Percentiles rank a stretch among this genome's conserved stretches.
Conservation (phyloP, 2,113 vertebrate species). For the Heptranchias perlo region DNA sequence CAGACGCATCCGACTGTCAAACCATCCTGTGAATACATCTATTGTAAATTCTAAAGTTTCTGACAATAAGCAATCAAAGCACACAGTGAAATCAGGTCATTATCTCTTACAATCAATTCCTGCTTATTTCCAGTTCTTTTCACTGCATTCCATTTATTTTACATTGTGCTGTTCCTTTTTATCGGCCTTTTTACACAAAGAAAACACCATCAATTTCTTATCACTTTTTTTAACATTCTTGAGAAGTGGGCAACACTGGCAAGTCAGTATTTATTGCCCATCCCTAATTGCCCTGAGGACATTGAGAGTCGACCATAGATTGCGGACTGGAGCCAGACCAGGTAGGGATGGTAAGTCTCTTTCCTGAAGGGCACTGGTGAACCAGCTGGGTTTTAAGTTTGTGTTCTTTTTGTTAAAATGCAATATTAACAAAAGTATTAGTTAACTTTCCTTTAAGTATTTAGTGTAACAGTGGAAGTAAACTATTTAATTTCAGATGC, state of each 20-base stretch:
- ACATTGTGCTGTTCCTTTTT: not conserved
- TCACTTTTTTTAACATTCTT: not conserved
- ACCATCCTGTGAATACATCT: not conserved
- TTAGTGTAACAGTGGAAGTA: not conserved
- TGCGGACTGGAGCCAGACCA: no score
- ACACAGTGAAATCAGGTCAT: not conserved
- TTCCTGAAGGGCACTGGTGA: no score
- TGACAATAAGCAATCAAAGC: not conserved
- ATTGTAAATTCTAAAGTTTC: not conserved
- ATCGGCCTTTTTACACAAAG: not conserved
- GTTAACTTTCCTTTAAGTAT: not conserved
- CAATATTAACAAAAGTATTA: not conserved
- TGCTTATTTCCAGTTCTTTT: not conserved
- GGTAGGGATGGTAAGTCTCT: no score
- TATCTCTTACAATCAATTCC: not conserved
- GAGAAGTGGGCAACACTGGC: not conserved
- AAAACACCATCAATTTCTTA: not conserved
- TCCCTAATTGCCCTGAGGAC: no score
- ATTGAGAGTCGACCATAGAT: no score
- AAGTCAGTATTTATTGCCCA: not conserved
- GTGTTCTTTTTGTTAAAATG: not conserved
- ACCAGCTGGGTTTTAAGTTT: not conserved
- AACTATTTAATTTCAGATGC: constrained; percentile 31
- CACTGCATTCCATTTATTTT: not conserved
- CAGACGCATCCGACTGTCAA: not conserved